phyloP scores from a whole-genome alignment of 2,888 invertebrate species.

The Stenotaenia linearis region DNA sequence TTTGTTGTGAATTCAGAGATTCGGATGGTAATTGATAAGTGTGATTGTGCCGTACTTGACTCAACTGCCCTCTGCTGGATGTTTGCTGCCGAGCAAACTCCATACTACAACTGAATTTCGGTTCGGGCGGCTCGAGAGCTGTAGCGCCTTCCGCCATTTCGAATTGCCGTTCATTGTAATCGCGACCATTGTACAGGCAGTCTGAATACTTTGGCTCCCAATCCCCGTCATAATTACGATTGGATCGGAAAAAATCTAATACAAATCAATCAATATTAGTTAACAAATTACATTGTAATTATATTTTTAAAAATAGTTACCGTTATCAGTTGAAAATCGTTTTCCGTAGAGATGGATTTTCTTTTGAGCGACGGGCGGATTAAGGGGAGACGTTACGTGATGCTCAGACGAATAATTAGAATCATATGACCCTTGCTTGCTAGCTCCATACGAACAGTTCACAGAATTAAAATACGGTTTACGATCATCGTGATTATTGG shows the following conservation, averaged over 20 bases:
- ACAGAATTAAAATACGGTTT: slow-evolving; percentile 34
- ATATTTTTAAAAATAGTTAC: background rate
- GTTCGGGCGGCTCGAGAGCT: slow-evolving; percentile 55
- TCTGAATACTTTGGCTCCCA: slow-evolving; percentile 30
- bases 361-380: slow-evolving; percentile 68
- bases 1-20: slow-evolving; percentile 57
- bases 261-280: background rate
- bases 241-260: slow-evolving; percentile 26
- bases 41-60: slow-evolving; percentile 74
- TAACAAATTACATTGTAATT: background rate
- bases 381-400: slow-evolving; percentile 45
- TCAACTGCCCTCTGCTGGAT: slow-evolving; percentile 48
- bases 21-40: slow-evolving; percentile 72
- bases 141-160: slow-evolving; percentile 45
- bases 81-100: slow-evolving; percentile 54
- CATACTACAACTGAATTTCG: slow-evolving; percentile 64
- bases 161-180: slow-evolving; percentile 22
- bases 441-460: slow-evolving; percentile 29
- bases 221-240: slow-evolving; percentile 29
- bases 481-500: slow-evolving; percentile 31
- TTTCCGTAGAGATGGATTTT: slow-evolving; percentile 91
- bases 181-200: slow-evolving; percentile 5
- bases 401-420: slow-evolving; percentile 28
- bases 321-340: slow-evolving; percentile 66
- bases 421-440: background rate